Conservation (phyloP, 2,888 invertebrate species). For the Willowsia nigromaculata region DNA sequence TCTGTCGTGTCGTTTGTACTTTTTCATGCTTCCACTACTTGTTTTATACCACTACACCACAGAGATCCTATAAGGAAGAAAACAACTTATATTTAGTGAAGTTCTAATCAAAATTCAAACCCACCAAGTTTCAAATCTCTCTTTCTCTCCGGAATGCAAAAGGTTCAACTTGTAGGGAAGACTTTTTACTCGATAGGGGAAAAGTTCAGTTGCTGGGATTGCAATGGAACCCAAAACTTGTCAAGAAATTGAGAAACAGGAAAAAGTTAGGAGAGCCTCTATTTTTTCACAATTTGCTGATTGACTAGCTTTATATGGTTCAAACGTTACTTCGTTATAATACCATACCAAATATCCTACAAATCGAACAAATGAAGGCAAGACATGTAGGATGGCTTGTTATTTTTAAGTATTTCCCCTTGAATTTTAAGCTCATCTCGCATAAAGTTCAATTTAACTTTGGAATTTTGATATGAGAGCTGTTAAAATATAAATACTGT, state of each 20-base stretch:
- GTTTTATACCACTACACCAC: background rate
- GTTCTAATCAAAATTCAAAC: conserved; percentile 60
- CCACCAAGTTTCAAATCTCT: conserved; percentile 50
- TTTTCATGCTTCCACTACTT: background rate
- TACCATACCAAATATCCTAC: too few relatives aligned
- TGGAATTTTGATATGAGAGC: too few relatives aligned
- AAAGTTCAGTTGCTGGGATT: conserved; percentile 4
- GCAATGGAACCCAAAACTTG: conserved; percentile 24
- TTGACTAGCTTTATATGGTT: too few relatives aligned
- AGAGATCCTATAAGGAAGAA: background rate
- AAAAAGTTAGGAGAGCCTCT: background rate
- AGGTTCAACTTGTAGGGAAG: conserved; percentile 28
- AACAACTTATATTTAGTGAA: conserved; percentile 24
- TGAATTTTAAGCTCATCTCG: too few relatives aligned
- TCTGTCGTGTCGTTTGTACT: background rate
- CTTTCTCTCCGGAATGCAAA: conserved; percentile 12
- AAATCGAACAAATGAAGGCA: too few relatives aligned
- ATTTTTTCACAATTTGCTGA: background rate
- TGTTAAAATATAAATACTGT: too few relatives aligned
- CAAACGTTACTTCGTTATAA: too few relatives aligned
- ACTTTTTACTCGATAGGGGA: conserved; percentile 7
- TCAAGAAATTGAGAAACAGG: background rate
- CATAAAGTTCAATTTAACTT: too few relatives aligned
- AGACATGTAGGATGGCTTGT: too few relatives aligned
- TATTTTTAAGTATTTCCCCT: too few relatives aligned